Base-by-base conservation (phyloP, 2,888 invertebrate species). In the Sinotaia quadrata region DNA sequence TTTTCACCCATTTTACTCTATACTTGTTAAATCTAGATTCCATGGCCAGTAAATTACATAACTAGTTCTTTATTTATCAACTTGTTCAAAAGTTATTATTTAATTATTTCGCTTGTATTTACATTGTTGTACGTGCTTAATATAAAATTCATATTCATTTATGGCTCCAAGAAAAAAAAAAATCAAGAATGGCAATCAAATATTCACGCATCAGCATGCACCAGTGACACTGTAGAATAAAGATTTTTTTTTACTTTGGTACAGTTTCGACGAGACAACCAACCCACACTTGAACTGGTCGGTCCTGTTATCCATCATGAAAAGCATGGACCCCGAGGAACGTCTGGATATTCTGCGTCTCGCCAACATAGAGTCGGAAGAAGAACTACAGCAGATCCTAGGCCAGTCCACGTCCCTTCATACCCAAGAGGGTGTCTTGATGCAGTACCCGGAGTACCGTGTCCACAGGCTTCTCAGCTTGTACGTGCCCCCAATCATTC, bases 401-500 rank as follows among this genome's bases (percentile, higher is more conserved):
- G 52, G 52, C n/a, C 15, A 59, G 18, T 24, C 47, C n/a, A 4
- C 54, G 41, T 49, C 57, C 49, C 62, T 57, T 12, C 54, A 57
- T 2, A 31, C 24, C 51, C 44, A 36, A 31, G 69, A 75, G 47
- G 54, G 57, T 37, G 68, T 65, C 10, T 36, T 66, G 21, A 70
- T 71, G 68, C 56, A 75, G 37, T 76, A 74, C 44, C 21, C 68
- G 8, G 81, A 81, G 67, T 83, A 75, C 65, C 76, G 80, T 12
- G 72, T 71, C 0, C 78, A 84, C 66, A 83, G 81, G 68, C n/a
- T 72, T 7, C 72, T 86, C 15, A 69, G 77, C 24, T 66, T 85
- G 5, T 83, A 81, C 72, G 71, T 85, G 0, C 84, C 86, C 0
- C 84, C 85, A 2, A 59, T 86, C 18, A 74, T 87, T 12, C 69